phyloP scores from a whole-genome alignment of 30 jellyfish, hydroid and myxozoan genomes.

The Clytia hemisphaerica region DNA sequence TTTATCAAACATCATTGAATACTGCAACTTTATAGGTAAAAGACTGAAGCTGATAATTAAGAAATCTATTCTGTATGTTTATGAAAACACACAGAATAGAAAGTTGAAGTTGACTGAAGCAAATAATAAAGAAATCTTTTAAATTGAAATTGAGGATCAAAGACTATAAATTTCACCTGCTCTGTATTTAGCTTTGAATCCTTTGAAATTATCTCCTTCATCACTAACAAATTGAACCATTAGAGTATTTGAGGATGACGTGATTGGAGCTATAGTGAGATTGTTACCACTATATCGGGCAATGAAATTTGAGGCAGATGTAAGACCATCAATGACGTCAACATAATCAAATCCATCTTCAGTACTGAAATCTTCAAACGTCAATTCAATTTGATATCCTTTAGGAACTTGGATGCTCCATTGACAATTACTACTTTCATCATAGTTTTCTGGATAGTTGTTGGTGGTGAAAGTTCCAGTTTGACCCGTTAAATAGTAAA shows the following conservation, averaged over 20 bases:
- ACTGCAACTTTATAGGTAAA: no score
- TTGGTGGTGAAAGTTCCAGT: slow-evolving; percentile 76
- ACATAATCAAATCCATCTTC: slow-evolving; percentile 70
- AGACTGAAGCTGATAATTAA: no score
- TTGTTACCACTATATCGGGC: slow-evolving; percentile 44
- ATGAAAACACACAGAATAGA: no score
- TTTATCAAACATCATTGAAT: no score
- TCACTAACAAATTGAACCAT: slow-evolving; percentile 53
- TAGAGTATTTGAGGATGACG: slow-evolving; percentile 63
- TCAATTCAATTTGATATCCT: slow-evolving; percentile 41
- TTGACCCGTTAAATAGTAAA: neutral
- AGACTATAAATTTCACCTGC: no score
- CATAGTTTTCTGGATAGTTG: slow-evolving; percentile 51
- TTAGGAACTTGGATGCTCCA: slow-evolving; percentile 67
- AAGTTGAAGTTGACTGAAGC: no score
- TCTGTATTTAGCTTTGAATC: slow-evolving; percentile 68
- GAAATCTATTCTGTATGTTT: no score
- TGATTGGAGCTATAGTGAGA: slow-evolving; percentile 28
- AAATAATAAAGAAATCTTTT: no score
- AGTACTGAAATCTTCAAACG: slow-evolving; percentile 28
- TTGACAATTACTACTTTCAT: slow-evolving; percentile 67
- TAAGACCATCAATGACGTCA: slow-evolving; percentile 79
- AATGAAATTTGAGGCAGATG: slow-evolving; percentile 47
- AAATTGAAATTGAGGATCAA: no score
- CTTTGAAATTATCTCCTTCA: slow-evolving; percentile 36